A percentile compares a stretch with the other conserved stretches of the same genome.
These are phyloP conservation scores for Phymastichus coffea DNA, from an alignment of 1,140 invertebrate species.

Conservation along the genomic window DNA sequence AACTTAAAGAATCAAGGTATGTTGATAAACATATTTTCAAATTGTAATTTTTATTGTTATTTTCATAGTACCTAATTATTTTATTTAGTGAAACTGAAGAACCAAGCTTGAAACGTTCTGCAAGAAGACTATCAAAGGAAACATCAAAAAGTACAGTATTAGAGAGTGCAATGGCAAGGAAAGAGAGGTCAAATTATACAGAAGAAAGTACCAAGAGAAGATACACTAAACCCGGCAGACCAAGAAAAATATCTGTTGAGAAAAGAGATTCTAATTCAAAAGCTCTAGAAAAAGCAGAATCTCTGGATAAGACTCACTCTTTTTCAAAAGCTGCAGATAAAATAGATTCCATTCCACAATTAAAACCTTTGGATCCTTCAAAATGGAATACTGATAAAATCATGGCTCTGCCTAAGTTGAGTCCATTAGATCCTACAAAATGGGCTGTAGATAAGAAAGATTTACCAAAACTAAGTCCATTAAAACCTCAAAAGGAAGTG, in stretches of 20 bases:
- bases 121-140: slow-evolving; percentile 52
- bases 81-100: slow-evolving; percentile 35
- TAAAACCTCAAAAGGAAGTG: slow-evolving; percentile 15
- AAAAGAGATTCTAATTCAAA: slow-evolving; percentile 23
- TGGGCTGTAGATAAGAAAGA: slow-evolving; percentile 10
- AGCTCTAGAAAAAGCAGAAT: not conserved
- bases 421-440: slow-evolving; percentile 18
- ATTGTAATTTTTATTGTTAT: not conserved
- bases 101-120: slow-evolving; percentile 53
- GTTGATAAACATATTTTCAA: not conserved
- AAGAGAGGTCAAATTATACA: slow-evolving; percentile 56
- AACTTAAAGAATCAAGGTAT: slow-evolving; percentile 36
- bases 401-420: slow-evolving; percentile 23
- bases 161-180: slow-evolving; percentile 56
- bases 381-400: too few relatives aligned
- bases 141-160: slow-evolving; percentile 52
- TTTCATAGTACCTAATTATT: not conserved
- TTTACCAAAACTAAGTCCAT: slow-evolving; percentile 24
- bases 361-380: not conserved
- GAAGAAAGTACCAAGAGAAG: slow-evolving; percentile 48
- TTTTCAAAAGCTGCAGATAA: slow-evolving; percentile 18
- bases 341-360: slow-evolving; percentile 1
- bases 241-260: slow-evolving; percentile 39
- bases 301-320: not conserved
- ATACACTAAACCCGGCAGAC: slow-evolving; percentile 49